phyloP scores from a whole-genome alignment of 1,140 invertebrate species.

The Neodiprion lecontei region DNA sequence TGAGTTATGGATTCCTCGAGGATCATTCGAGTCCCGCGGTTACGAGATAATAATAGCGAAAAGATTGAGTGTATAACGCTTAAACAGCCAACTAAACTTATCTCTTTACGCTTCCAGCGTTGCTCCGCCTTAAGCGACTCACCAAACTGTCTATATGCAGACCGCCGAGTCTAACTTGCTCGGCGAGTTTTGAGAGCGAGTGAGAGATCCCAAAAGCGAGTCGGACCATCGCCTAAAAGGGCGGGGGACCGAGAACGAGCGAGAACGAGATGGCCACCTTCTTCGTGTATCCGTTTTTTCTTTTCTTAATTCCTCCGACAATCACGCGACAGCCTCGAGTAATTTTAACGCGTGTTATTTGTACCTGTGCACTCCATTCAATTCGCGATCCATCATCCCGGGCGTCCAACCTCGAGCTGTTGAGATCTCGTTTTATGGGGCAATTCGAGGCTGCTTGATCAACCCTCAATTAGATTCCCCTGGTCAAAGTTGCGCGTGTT shows the following conservation, averaged over 20 bases:
- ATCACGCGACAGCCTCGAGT: conserved; percentile 1
- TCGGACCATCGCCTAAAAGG: not conserved
- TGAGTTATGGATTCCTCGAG: no score
- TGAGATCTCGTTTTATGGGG: not conserved
- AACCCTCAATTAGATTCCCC: no score
- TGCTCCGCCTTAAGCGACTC: not conserved
- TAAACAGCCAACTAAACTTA: not conserved
- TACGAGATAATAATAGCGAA: no score
- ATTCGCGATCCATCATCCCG: not conserved
- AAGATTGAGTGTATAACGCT: not conserved
- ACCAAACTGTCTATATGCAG: no score
- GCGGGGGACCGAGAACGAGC: no score
- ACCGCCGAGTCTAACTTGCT: not conserved
- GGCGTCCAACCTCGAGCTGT: not conserved
- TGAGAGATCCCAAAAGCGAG: not conserved
- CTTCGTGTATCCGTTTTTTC: no score
- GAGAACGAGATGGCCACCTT: no score
- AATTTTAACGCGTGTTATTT: conserved; percentile 1
- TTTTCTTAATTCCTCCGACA: not conserved
- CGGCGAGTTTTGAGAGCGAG: not conserved
- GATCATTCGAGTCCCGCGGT: no score
- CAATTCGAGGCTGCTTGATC: not conserved
- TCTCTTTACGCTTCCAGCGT: not conserved
- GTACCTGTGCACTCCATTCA: not conserved
- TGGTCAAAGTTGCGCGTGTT: no score